A percentile compares a stretch with the other conserved stretches of the same genome.
Conservation (phyloP, 2,113 vertebrate species). For the Delphinus delphis region DNA sequence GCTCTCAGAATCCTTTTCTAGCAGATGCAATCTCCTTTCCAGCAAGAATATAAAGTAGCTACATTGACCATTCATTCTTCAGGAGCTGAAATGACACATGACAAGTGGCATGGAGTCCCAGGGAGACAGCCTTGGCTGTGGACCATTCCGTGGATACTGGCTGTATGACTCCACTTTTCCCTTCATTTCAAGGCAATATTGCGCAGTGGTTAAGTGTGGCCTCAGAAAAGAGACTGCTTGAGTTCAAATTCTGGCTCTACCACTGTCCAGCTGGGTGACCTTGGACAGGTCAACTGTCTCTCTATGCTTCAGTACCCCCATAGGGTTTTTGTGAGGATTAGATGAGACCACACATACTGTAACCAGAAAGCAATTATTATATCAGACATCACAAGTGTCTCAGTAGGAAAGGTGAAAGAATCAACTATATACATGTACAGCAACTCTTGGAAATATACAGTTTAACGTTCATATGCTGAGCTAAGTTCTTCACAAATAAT, state of each 20-base stretch:
- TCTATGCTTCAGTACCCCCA: not conserved
- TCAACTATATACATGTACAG: not conserved
- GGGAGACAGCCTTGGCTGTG: not conserved
- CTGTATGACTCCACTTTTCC: too few relatives aligned
- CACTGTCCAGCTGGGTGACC: not conserved
- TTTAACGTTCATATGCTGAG: not conserved
- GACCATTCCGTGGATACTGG: too few relatives aligned
- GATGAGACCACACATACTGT: not conserved
- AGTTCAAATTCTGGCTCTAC: not conserved
- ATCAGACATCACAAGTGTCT: not conserved
- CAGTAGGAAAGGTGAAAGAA: conserved; percentile 1
- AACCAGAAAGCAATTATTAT: not conserved
- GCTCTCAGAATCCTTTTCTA: not conserved
- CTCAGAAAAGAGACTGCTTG: not conserved
- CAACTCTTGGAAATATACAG: conserved; percentile 5
- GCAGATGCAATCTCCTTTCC: not conserved
- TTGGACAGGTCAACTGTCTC: not conserved
- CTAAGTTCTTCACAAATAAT: not conserved
- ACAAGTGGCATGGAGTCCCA: not conserved
- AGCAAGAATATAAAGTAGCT: not conserved
- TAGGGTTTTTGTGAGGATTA: not conserved
- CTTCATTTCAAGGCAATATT: not conserved
- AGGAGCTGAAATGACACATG: not conserved
- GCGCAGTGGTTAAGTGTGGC: not conserved
- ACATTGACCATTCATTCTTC: not conserved